A percentile compares a stretch with the other conserved stretches of the same genome.
Evolutionary conservation across 2,113 vertebrate genomes (phyloP).

Genomic region (Oxyruncus cristatus): DNA sequence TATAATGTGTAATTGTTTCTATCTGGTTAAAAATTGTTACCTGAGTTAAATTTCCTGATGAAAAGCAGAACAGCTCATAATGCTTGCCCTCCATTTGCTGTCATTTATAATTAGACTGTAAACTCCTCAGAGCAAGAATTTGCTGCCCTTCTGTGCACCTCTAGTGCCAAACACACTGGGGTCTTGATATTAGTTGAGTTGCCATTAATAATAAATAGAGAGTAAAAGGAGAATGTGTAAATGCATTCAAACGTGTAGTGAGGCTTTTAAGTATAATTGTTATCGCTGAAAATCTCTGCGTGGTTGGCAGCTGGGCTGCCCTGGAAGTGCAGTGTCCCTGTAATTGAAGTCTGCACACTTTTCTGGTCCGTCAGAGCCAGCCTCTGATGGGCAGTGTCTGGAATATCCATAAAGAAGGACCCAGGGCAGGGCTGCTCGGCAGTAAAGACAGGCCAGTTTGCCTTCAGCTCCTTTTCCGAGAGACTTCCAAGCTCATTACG

Average conservation of each 20-base stretch:
- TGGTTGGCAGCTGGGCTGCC: conserved; percentile 36
- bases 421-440: background rate
- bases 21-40: background rate
- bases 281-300: background rate
- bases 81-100: background rate
- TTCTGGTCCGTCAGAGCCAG: background rate
- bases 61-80: background rate
- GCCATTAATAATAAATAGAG: conserved; percentile 64
- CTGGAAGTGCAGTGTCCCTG: background rate
- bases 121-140: conserved; percentile 33
- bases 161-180: background rate
- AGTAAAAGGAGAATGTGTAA: conserved; percentile 65
- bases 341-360: background rate
- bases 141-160: conserved; percentile 4
- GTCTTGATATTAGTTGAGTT: conserved; percentile 14
- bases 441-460: background rate
- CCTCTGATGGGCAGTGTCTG: background rate
- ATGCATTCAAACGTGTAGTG: conserved; percentile 41
- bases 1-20: background rate
- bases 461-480: background rate
- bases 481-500: background rate
- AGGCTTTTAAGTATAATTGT: conserved; percentile 41
- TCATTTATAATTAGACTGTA: background rate
- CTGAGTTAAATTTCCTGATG: background rate
- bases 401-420: background rate